Base-by-base conservation (phyloP, 2,113 vertebrate genomes). In the Ivindomyrus marchei region DNA sequence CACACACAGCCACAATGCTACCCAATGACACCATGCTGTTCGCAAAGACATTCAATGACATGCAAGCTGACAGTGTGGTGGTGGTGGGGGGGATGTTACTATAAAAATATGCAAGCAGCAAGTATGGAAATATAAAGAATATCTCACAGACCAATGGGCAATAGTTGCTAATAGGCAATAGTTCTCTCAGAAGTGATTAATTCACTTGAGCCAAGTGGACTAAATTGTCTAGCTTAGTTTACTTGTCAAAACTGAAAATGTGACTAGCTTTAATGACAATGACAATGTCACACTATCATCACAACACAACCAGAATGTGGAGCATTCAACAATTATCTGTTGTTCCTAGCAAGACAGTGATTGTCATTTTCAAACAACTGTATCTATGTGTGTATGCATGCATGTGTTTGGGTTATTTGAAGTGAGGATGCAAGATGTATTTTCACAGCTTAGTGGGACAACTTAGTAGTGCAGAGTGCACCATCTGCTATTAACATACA, bases 111-210 rank as follows among this genome's bases (percentile, higher is more conserved):
- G 58, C 62, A 66, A 74, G 46, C 62, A 74, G 47, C 62, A 74
- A 5, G 3, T 46, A 70, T 9, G 39, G n/a, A 62, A 13, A n/a
- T 9, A 74, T 31, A 27, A 88, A 88, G 62, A 66, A 27, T 70
- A 70, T 74, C 42, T 49, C 56, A 24, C 39, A 62, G 21, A 46
- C 39, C 56, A 88, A 45, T 66, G 47, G 15, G 19, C 45, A 88
- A 88, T 45, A 45, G 58, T 45, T 70, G 1, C 62, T 70, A 27
- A 31, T 66, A 66, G 8, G 58, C 58, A 66, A 66, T 66, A 66
- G 58, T n/a, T 87, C 9, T 31, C 85, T 52, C 85, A 86, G 21
- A 86, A 86, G 7, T 46, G 45, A 77, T 89, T n/a, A 47, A 89
- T 80, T 80, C 62, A 31, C 46, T 46, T 49, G 66, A 89, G 36